Evolutionary conservation across 2,888 invertebrate species (phyloP).

Genomic region (Exephanes ischioxanthus): DNA sequence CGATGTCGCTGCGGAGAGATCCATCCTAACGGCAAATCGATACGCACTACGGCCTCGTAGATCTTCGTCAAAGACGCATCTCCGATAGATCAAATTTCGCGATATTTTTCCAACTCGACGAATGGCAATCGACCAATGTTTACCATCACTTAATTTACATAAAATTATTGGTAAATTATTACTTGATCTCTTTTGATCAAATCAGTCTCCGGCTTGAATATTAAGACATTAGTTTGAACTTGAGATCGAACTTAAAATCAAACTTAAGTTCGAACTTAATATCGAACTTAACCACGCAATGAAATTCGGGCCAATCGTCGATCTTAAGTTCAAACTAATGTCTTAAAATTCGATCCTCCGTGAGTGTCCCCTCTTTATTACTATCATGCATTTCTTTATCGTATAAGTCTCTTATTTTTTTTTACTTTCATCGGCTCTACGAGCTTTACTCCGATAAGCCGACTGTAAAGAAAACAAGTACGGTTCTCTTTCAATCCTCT

Average conservation of each 20-base stretch:
- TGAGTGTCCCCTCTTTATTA: no score
- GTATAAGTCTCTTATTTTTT: background rate
- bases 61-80: background rate
- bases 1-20: constrained; percentile 12
- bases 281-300: no score
- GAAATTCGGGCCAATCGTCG: no score
- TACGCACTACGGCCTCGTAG: background rate
- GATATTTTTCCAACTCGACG: background rate
- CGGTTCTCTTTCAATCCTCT: background rate
- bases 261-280: no score
- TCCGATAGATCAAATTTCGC: background rate
- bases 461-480: constrained; percentile 4
- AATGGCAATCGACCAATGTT: background rate
- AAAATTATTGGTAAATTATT: no score
- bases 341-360: no score
- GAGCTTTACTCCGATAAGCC: background rate
- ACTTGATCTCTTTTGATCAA: no score
- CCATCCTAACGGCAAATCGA: constrained; percentile 27
- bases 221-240: no score
- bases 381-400: background rate
- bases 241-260: no score
- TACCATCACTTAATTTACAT: background rate
- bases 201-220: no score
- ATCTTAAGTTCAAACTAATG: no score
- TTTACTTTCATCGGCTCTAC: background rate